Evolutionary conservation across 1,140 invertebrate species (phyloP), one percentile per base, ranked within the genome.

Genomic region (Orchestia grillus): DNA sequence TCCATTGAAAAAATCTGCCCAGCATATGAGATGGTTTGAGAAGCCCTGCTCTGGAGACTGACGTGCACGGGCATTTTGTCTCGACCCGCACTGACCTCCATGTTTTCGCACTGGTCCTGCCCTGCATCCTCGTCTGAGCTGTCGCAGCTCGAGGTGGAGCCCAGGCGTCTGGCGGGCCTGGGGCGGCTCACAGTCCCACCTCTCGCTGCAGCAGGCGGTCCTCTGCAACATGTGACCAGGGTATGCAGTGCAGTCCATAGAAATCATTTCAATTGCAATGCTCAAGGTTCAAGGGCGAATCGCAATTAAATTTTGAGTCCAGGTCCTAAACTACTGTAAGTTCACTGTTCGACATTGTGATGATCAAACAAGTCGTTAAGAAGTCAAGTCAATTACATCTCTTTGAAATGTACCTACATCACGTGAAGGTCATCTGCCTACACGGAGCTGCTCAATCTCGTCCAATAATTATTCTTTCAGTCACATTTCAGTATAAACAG

Each of bases 81-180:
- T 6, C 47, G 19, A 53, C 47, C 47, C 6, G 19, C 47, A 53
- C 92, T 94, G 41, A 94, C 92, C 41, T 94, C 92, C 92, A 94
- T 94, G 44, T 44, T 94, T n/a, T 94, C 92, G 15, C 92, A 94
- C 44, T 94, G 40, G 44, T n/a, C 36, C 92, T 8, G 44, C 8
- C 44, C 11, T 19, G 62, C 44, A 6, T 94, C 92, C 8, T 94
- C 92, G 40, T 94, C 92, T 8, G 92, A 94, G 44, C 44, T 94
- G 8, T 45, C 44, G 92, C 44, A 94, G 92, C 92, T 94, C 43
- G 92, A 94, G 11, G 92, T 94, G 92, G 92, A 94, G 92, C 44
- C 92, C 16, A n/a, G 0, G 6, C 92, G 41, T 40, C 92, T 45
- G 8, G 41, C 40, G 8, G 44, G 44, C 19, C 41, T 40, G 8